Base-by-base conservation (phyloP, 2,113 vertebrate species). In the Atractosteus spatula region DNA sequence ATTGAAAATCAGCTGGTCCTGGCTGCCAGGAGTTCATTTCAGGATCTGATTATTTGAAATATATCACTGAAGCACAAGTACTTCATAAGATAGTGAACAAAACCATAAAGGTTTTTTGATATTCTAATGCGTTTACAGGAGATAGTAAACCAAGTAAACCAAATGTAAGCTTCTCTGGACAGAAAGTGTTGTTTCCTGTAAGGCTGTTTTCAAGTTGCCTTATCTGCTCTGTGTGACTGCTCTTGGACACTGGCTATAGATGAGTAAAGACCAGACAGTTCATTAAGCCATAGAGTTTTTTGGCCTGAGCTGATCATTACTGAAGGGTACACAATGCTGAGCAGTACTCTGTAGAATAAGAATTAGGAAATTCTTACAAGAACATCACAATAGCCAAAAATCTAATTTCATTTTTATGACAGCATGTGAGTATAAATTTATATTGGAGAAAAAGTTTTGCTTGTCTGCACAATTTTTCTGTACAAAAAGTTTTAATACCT, bases 121-220 rank as follows among this genome's bases (percentile, higher is more conserved):
- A 59, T 10, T 51, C 0, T 51, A 10, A 51, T 51, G 47, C 1
- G 10, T 51, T 51, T 51, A 10, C 10, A 51, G 47, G 5, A 7
- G 57, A 59, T n/a, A 5, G 57, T 59, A 59, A 59, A 6, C 57
- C n/a, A 59, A 4, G 12, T 8, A 59, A n/a, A 13, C n/a, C 14
- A 8, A 59, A 8, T 59, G 57, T 59, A 59, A 59, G n/a, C n/a
- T 6, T 59, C 5, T 8, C n/a, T 59, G 57, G 12, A 59, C 57
- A 59, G 57, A 13, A 13, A 59, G 14, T 59, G 57, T 14, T 16
- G 5, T 59, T n/a, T n/a, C 57, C 6, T 59, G 57, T 59, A 59
- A 59, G 57, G 57, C 57, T 59, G 57, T 59, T n/a, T 59, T 59
- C 57, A n/a, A 7, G 57, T 59, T 8, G 57, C 57, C 57, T 59